A percentile compares a stretch with the other conserved stretches of the same genome.
Conservation (phyloP, 2,888 invertebrate species). For the Belgica antarctica region DNA sequence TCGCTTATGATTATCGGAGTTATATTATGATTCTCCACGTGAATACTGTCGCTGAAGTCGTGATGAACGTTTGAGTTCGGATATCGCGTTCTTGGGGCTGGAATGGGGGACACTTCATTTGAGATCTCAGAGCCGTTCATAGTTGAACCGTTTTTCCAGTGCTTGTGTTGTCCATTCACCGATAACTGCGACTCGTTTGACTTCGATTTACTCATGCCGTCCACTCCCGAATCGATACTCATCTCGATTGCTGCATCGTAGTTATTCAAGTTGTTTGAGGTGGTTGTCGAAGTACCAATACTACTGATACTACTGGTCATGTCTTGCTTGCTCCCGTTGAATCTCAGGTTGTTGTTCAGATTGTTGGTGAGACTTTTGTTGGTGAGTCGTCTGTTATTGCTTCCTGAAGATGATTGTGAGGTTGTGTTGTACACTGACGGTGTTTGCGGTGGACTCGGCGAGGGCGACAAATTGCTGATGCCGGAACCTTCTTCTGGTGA, state of each 20-base stretch:
- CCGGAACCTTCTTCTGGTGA: conserved; percentile 48
- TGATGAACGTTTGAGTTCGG: not conserved
- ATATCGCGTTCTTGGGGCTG: conserved; percentile 38
- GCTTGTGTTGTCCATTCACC: conserved; percentile 28
- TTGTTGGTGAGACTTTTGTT: conserved; percentile 28
- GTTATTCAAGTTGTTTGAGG: conserved; percentile 25
- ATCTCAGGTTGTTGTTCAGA: conserved; percentile 1
- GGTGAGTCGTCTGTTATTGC: not conserved
- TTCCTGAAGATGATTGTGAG: conserved; percentile 51
- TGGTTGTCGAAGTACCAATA: conserved; percentile 15
- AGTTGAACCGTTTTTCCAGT: conserved; percentile 28
- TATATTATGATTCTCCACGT: not conserved
- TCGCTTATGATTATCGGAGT: conserved; percentile 38
- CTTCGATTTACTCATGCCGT: conserved; percentile 79
- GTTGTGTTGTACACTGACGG: conserved; percentile 50
- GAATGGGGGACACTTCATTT: conserved; percentile 3
- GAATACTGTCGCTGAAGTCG: not conserved
- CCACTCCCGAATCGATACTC: not conserved
- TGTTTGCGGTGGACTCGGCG: conserved; percentile 38
- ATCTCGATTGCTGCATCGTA: conserved; percentile 16
- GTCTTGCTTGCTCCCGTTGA: not conserved
- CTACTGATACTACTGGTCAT: conserved; percentile 42
- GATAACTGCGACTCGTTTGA: conserved; percentile 85
- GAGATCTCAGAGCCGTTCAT: not conserved
- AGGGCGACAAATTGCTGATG: conserved; percentile 25